Evolutionary conservation across 2,888 invertebrate species (phyloP).

Genomic region (Poecilus cupreus): DNA sequence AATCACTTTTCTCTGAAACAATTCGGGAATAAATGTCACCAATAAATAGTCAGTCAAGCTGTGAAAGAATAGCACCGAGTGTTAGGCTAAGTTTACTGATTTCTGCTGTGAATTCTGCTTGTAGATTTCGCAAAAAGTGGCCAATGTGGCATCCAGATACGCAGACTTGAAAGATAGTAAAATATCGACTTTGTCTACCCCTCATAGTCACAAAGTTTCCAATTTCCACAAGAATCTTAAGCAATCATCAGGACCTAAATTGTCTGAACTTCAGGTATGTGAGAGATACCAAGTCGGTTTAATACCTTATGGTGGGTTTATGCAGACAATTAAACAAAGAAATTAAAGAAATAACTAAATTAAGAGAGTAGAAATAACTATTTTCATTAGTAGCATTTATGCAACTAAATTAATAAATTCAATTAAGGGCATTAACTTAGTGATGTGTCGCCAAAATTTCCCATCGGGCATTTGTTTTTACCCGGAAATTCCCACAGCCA

Average conservation of each 20-base stretch:
- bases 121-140: conserved; percentile 77
- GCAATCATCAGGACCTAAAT: conserved; percentile 88
- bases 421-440: no score
- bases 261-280: conserved; percentile 88
- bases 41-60: background rate
- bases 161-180: conserved; percentile 93
- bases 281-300: background rate
- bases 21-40: background rate
- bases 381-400: no score
- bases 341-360: no score
- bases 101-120: conserved; percentile 70
- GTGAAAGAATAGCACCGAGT: background rate
- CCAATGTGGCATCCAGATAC: conserved; percentile 83
- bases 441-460: no score
- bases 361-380: no score
- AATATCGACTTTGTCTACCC: conserved; percentile 89
- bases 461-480: no score
- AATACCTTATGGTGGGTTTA: no score
- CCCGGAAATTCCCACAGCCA: no score
- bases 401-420: no score
- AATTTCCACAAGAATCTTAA: conserved; percentile 96
- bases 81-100: conserved; percentile 12
- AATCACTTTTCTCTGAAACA: background rate
- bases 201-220: conserved; percentile 93
- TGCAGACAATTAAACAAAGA: no score